Base-by-base conservation (phyloP, 2,797 vertebrate genomes). In the Pygocentrus nattereri region DNA sequence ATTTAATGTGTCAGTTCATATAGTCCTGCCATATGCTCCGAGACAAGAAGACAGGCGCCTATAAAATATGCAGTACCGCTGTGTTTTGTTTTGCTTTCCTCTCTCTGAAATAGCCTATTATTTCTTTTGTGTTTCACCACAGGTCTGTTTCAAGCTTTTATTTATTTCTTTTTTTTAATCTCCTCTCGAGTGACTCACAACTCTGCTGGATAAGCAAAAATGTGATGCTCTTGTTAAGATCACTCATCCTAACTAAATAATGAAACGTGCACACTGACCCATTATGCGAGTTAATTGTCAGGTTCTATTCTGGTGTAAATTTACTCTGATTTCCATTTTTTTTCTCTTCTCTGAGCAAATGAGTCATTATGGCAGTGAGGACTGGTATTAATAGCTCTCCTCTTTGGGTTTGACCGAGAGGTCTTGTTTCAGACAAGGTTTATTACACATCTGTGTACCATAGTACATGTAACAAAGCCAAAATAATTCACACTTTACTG, bases 1-100 rank as follows among this genome's bases (percentile, higher is more conserved):
- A 91, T 84, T 89, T 89, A 83, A 91, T 87, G 89, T 88, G 85
- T 88, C 88, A 89, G 68, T 83, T 87, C 82, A 86, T 79, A 86
- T 85, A 79, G 76, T 86, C 81, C 74, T 85, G 77, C 80, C 58
- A 74, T 82, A 67, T 73, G 58, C 56, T 70, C 7, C 19, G 25
- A 87, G 84, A 87, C 76, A 62, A 81, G 79, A 79, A 68, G 86
- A 34, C 30, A 74, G 56, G 67, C 25, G 82, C 85, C 83, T 84
- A 71, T 80, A 69, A 82, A 89, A 88, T 90, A 82, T 85, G 74
- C 76, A 75, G 62, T 58, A 82, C 34, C 49, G 76, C 73, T 78
- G 31, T 31, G 47, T 85, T 30, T 83, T 81, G 71, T 23, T 54
- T 58, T 58, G n/a, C 65, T 5, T 56, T 62, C 56, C 30, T 54